A percentile compares a stretch with the other conserved stretches of the same genome.
phyloP scores from a whole-genome alignment of 37 sponge, comb jelly and placozoan genomes.

The Theonella swinhoei region DNA sequence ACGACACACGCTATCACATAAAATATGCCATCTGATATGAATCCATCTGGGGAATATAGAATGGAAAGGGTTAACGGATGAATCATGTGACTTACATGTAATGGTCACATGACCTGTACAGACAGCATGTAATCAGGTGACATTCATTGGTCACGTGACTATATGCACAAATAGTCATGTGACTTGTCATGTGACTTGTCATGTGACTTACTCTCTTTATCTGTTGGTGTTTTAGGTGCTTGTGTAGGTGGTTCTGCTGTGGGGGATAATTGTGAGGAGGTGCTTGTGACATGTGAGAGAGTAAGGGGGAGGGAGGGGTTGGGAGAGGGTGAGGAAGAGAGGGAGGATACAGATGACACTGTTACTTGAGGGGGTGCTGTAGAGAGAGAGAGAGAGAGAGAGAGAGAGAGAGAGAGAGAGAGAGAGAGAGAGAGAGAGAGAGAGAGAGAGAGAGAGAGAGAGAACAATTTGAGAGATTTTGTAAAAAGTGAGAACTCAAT shows the following conservation, averaged over 20 bases:
- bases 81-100: too few relatives aligned
- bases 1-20: not conserved
- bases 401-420: not conserved
- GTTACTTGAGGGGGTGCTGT: not conserved
- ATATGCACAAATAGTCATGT: not conserved
- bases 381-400: constrained; percentile 17
- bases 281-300: not conserved
- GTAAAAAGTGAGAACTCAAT: too few relatives aligned
- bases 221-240: not conserved
- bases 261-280: too few relatives aligned
- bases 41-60: too few relatives aligned
- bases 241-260: too few relatives aligned
- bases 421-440: constrained; percentile 7
- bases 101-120: too few relatives aligned
- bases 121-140: not conserved
- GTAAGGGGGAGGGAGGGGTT: constrained; percentile 2
- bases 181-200: not conserved
- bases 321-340: not conserved
- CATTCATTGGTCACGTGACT: not conserved
- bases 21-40: not conserved
- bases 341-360: not conserved
- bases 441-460: too few relatives aligned
- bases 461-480: too few relatives aligned
- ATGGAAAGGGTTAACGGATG: too few relatives aligned
- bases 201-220: not conserved